These are phyloP conservation scores for Canis aureus DNA, from an alignment of 2,113 vertebrate species.

Conservation along the genomic window DNA sequence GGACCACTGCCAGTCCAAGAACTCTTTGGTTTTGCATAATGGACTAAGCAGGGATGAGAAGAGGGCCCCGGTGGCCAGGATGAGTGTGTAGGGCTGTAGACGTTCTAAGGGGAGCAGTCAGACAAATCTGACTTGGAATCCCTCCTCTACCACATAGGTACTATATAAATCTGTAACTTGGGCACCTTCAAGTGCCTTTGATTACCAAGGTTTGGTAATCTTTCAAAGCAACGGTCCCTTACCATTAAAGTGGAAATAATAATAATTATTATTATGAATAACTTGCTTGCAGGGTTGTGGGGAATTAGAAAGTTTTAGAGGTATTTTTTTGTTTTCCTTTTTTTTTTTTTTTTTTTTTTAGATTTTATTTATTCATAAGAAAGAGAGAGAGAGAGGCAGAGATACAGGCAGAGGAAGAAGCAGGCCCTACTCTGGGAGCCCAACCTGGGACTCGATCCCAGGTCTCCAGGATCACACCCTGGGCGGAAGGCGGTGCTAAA, in stretches of 20 bases:
- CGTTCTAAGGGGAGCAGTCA: no score
- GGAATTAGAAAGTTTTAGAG: background rate
- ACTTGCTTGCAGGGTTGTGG: background rate
- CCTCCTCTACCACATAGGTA: background rate
- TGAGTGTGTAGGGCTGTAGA: rapidly evolving
- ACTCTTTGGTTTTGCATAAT: background rate
- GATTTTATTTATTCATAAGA: no score
- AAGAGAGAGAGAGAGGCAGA: no score
- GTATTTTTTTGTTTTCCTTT: no score
- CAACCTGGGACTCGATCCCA: no score
- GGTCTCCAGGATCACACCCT: no score
- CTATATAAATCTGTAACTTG: background rate
- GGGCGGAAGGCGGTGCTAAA: no score
- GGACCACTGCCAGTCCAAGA: background rate
- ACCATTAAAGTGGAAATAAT: constrained; percentile 11
- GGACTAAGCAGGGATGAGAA: background rate
- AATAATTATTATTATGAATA: background rate
- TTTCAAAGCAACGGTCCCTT: background rate
- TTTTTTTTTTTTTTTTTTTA: no score
- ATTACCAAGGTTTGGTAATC: background rate
- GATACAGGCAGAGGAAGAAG: no score
- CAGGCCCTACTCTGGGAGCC: no score
- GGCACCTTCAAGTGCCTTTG: background rate
- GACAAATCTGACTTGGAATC: background rate
- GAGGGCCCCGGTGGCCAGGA: rapidly evolving